A percentile compares a stretch with the other conserved stretches of the same genome.
Conservation (phyloP, 2,797 vertebrate species). For the Clarias fuscus region DNA sequence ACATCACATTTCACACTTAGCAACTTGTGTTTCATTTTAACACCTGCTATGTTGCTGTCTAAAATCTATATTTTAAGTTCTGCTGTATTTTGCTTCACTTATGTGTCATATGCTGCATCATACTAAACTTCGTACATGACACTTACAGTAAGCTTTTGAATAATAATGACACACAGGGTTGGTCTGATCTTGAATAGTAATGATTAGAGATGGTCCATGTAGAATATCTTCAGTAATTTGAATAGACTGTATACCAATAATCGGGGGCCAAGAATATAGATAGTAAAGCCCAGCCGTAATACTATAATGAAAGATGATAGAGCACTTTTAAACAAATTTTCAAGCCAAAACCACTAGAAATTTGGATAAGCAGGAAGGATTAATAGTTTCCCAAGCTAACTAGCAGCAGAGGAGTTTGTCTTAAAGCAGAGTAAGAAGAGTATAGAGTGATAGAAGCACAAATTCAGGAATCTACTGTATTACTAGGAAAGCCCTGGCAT, state of each 20-base stretch:
- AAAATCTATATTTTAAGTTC: not conserved
- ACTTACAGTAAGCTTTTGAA: not conserved
- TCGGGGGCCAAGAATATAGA: not conserved
- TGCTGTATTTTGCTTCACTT: not conserved
- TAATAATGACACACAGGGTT: not conserved
- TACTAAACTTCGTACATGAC: not conserved
- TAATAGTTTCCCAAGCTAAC: not conserved
- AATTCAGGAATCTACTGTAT: constrained; percentile 60
- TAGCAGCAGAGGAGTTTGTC: constrained; percentile 10
- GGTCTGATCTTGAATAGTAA: constrained; percentile 1
- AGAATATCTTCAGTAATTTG: not conserved
- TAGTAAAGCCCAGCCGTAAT: not conserved
- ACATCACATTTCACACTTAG: not conserved
- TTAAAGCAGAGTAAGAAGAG: constrained; percentile 25
- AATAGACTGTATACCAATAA: not conserved
- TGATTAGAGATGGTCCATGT: not conserved
- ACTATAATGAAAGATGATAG: not conserved
- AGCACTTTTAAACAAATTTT: not conserved
- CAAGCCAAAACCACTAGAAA: not conserved
- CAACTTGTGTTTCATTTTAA: not conserved
- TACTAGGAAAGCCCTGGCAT: constrained; percentile 73
- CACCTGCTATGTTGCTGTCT: not conserved
- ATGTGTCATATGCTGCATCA: not conserved
- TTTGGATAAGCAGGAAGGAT: not conserved
- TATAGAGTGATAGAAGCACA: constrained; percentile 34